Evolutionary conservation across 2,113 vertebrate genomes (phyloP), one percentile per base, ranked within the genome.

Genomic region (Pristiophorus japonicus): DNA sequence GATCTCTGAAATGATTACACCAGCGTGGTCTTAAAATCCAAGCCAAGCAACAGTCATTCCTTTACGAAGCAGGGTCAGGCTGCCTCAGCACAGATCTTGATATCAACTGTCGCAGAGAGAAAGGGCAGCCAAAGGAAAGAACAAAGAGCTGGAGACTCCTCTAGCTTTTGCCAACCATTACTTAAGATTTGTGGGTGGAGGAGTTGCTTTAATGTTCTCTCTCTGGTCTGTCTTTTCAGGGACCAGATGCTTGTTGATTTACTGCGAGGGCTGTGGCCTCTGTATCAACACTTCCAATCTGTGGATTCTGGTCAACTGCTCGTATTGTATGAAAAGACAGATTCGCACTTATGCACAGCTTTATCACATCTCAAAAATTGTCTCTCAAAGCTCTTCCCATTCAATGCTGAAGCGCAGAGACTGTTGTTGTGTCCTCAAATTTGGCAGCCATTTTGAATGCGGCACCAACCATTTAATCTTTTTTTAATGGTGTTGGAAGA

Each of bases 221-320:
- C 59, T 38, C 16, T 10, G 59, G 59, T 65, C 87, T 59, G 87
- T 59, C 12, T 59, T 92, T 92, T 63, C 34, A 38, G 18, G 59
- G 62, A 63, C 88, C 59, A 92, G 88, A 92, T 92, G 88, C n/a
- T 14, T 92, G 88, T 63, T 92, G 88, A 65, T 92, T 92, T 63
- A 65, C 20, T 22, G 88, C 20, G 34, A 63, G 88, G 30, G 14
- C 59, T 63, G 38, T 92, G 88, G 34, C 18, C 88, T 38, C 59
- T 92, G 59, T 62, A 92, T 22, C 34, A 92, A 20, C 16, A 91
- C 30, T 20, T 16, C 14, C 14, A 65, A 38, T 16, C 34, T 63
- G 5, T 88, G 51, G 47, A 88, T 88, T 88, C 84, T 24, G 45
- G 45, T 51, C 84, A 47, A 51, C 24, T 47, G 20, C 30, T 73